Conservation (phyloP, 2,888 invertebrate species). For the Agrochola lota region DNA sequence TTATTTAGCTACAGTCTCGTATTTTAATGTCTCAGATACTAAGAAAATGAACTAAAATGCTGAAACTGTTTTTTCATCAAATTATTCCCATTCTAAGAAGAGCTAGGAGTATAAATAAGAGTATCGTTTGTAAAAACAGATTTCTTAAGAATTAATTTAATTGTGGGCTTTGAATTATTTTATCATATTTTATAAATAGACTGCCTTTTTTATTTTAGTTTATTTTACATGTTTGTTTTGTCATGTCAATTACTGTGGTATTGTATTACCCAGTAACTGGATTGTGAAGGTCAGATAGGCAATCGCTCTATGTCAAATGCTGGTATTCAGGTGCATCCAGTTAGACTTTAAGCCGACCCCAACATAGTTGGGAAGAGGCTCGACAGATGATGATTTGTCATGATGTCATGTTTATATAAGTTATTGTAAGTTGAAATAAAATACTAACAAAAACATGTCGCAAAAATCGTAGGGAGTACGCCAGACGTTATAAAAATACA, state of each 20-base stretch:
- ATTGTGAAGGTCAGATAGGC: background rate
- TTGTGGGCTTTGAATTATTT: background rate
- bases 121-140: background rate
- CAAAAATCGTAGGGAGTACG: conserved; percentile 51
- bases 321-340: background rate
- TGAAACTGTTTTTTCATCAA: background rate
- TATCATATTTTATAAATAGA: background rate
- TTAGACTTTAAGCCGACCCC: background rate
- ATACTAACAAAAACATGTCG: background rate
- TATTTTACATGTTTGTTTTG: background rate
- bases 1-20: background rate
- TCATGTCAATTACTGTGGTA: background rate
- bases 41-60: conserved; percentile 3
- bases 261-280: background rate
- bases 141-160: conserved; percentile 6
- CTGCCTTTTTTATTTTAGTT: background rate
- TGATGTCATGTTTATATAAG: background rate
- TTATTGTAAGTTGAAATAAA: background rate
- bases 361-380: background rate
- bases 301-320: background rate
- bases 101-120: background rate
- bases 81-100: background rate
- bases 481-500: conserved; percentile 68
- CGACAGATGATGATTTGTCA: background rate
- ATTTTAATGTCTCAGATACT: background rate